Conservation (phyloP, 2,888 invertebrate species). For the Sipha maydis region DNA sequence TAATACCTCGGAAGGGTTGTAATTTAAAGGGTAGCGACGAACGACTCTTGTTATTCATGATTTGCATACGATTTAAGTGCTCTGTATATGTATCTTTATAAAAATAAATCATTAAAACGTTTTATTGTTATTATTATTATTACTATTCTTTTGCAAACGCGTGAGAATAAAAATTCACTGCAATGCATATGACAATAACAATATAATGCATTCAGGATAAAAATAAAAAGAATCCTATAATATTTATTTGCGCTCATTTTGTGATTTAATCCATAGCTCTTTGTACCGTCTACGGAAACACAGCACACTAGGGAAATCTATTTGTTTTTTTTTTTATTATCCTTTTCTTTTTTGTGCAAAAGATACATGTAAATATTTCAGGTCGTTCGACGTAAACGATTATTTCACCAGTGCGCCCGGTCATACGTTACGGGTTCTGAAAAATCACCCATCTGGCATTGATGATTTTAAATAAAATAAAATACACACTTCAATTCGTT, state of each 20-base stretch:
- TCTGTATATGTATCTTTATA: slow-evolving; percentile 9
- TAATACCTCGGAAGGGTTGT: slow-evolving; percentile 56
- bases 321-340: slow-evolving; percentile 52
- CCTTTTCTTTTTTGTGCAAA: slow-evolving; percentile 25
- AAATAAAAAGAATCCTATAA: slow-evolving; percentile 3
- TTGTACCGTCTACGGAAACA: slow-evolving; percentile 37
- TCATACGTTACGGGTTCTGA: slow-evolving; percentile 22
- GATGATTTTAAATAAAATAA: slow-evolving; percentile 43
- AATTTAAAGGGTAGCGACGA: slow-evolving; percentile 43
- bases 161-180: slow-evolving; percentile 44
- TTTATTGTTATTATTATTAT: slow-evolving; percentile 42
- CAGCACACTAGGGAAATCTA: slow-evolving; percentile 59
- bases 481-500: slow-evolving; percentile 34
- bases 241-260: slow-evolving; percentile 54
- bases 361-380: slow-evolving; percentile 55
- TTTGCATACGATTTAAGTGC: slow-evolving; percentile 59
- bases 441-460: slow-evolving; percentile 33
- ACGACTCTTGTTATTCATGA: slow-evolving; percentile 30
- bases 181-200: slow-evolving; percentile 31
- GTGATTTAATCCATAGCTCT: slow-evolving; percentile 56
- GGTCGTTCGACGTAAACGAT: slow-evolving; percentile 57
- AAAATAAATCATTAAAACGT: slow-evolving; percentile 59
- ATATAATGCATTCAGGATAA: slow-evolving; percentile 31
- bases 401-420: slow-evolving; percentile 34
- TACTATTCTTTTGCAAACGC: slow-evolving; percentile 18